Evolutionary conservation across 2,888 invertebrate species (phyloP), one percentile per base, ranked within the genome.

Genomic region (Cantharis lateralis): DNA sequence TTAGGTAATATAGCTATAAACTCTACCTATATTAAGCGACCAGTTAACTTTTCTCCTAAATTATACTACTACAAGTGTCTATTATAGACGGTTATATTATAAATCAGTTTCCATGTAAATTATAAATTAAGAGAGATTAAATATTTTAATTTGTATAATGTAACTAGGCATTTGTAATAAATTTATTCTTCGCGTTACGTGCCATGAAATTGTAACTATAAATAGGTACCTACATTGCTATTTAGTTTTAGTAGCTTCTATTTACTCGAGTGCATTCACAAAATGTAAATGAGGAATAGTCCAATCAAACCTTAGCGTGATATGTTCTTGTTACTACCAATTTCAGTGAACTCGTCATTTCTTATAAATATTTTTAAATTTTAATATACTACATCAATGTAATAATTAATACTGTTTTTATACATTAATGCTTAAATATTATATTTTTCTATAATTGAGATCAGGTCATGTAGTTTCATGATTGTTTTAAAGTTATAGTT

Each of bases 221-320:
- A 32, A 32, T 32, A 32, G 32, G 11, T 32, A 32, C 13, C 11
- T 32, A 13, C 32, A 13, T 32, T 13, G 32, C 32, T 32, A 32
- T 13, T 11, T 32, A 32, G 64, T 64, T 64, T 2, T 20, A 16
- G 64, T 18, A 75, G 26, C 61, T 62, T 63, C 71, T 64, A 68
- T 75, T 75, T 71, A 68, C 28, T 62, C 15, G 16, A 61, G 2
- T 32, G 75, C 68, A 62, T 68, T 62, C 68, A 71, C 62, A 69
- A 71, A 76, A 76, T 76, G 72, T 64, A 76, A 76, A 76, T 76
- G 71, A 28, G 26, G 3, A 28, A 28, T 28, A 28, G 63, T 71
- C 76, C 68, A 76, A 76, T 76, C 76, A 76, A 69, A 72, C 48
- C 64, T 72, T 26, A 75, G 72, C 72, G 71, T 63, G 24, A 68